Evolutionary conservation across 2,113 vertebrate genomes (phyloP).

Genomic region (Xiphias gladius): DNA sequence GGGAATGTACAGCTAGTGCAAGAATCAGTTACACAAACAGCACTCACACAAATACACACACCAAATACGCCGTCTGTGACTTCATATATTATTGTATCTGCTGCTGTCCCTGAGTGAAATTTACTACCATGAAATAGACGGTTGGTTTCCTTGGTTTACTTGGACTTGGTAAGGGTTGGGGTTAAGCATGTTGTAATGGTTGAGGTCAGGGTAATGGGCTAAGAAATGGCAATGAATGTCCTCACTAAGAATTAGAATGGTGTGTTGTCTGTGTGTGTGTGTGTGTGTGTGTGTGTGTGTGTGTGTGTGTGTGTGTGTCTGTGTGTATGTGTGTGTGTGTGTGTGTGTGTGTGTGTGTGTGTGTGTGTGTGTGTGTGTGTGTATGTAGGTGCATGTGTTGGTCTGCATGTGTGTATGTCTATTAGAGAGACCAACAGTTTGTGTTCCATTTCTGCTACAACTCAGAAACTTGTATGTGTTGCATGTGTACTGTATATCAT

Average conservation of each 20-base stretch:
- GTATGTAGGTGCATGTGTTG: background rate
- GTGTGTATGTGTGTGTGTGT: too few relatives aligned
- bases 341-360: background rate
- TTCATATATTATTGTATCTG: constrained; percentile 38
- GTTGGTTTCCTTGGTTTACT: too few relatives aligned
- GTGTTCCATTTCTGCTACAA: background rate
- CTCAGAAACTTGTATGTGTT: background rate
- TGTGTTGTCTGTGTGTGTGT: too few relatives aligned
- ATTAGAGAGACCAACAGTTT: background rate
- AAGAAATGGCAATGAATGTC: too few relatives aligned
- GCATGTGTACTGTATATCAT: background rate
- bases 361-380: background rate
- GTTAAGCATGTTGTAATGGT: too few relatives aligned
- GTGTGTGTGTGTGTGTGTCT: too few relatives aligned
- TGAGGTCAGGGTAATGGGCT: too few relatives aligned
- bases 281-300: too few relatives aligned
- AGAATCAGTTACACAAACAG: background rate
- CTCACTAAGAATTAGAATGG: too few relatives aligned
- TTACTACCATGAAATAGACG: constrained; percentile 19
- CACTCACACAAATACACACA: background rate
- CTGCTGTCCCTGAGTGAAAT: constrained; percentile 30
- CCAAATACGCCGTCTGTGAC: constrained; percentile 2
- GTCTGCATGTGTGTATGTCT: background rate
- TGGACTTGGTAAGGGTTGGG: too few relatives aligned
- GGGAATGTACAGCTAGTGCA: background rate